A percentile compares a stretch with the other conserved stretches of the same genome.
phyloP scores from a whole-genome alignment of 92 coral and sea anemone species.

The Phenganax marumi region DNA sequence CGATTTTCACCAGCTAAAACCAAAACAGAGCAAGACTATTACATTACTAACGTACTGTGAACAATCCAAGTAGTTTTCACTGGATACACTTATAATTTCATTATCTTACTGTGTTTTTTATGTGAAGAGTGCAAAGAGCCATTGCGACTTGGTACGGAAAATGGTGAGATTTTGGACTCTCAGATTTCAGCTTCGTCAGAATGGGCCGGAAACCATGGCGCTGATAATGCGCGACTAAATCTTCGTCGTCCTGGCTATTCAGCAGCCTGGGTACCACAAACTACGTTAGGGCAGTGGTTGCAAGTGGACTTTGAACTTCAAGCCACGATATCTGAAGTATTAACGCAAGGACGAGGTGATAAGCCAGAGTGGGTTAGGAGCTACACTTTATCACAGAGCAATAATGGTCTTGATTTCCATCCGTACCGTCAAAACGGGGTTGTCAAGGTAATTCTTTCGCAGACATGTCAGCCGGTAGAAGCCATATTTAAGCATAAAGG shows the following conservation, averaged over 20 bases:
- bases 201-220: conserved; percentile 6
- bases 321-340: background rate
- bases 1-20: too few relatives aligned
- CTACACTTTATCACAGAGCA: background rate
- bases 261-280: conserved; percentile 4
- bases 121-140: conserved; percentile 8
- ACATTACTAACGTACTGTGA: too few relatives aligned
- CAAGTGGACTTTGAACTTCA: conserved; percentile 14
- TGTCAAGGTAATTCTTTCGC: background rate
- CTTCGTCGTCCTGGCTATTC: background rate
- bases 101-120: background rate
- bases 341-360: conserved; percentile 18
- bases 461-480: background rate
- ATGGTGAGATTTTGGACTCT: conserved; percentile 17
- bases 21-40: too few relatives aligned
- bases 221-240: conserved; percentile 3
- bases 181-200: conserved; percentile 4
- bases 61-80: too few relatives aligned
- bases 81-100: too few relatives aligned
- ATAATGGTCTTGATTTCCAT: conserved; percentile 13
- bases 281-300: background rate
- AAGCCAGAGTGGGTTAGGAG: background rate
- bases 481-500: background rate
- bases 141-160: conserved; percentile 17
- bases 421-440: conserved; percentile 14